Evolutionary conservation across 2,113 vertebrate species (phyloP), one percentile per base, ranked within the genome.

Genomic region (Mirza zaza): DNA sequence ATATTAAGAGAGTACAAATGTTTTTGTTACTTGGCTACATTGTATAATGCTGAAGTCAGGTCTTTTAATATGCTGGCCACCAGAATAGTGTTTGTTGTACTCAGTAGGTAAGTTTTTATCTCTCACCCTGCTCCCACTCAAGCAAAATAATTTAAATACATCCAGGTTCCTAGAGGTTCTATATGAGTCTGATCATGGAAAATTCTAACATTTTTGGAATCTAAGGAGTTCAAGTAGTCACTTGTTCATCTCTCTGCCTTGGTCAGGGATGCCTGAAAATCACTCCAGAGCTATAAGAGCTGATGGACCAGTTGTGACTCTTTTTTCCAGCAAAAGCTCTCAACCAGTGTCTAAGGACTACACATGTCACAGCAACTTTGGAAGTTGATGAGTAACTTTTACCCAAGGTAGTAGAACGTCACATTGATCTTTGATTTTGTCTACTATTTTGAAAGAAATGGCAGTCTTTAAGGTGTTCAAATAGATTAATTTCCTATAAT

Each of bases 111-210:
- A 63, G 61, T 63, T 63, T 63, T 63, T 63, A 29, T 63, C 25
- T 12, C 61, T 63, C 61, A 63, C 10, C 61, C 25, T 1, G 11
- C 61, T 63, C 61, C 61, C 25, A 63, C 61, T 29, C 61, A 63
- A 88, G 34, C 12, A 95, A 92, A 55, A 52, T 87, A 65, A 76
- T 68, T 84, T 84, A 90, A 89, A 50, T 87, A 96, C 1, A 76
- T 39, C 10, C 12, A 61, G 17, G 14, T 2, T 48, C 52, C 14
- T 63, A 76, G 71, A 59, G 50, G 18, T 68, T 39, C 32, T 52
- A 13, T 23, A 57, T 55, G 34, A 73, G 29, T 59, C 34, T 87
- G 39, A 81, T 39, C 48, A 68, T 83, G 29, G 1, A 94, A 34
- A 77, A 59, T 81, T 87, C 42, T 36, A 77, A 14, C 42, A 61